Evolutionary conservation across 1,140 invertebrate species (phyloP), one percentile per base, ranked within the genome.

Genomic region (Zaprionus nigranus): DNA sequence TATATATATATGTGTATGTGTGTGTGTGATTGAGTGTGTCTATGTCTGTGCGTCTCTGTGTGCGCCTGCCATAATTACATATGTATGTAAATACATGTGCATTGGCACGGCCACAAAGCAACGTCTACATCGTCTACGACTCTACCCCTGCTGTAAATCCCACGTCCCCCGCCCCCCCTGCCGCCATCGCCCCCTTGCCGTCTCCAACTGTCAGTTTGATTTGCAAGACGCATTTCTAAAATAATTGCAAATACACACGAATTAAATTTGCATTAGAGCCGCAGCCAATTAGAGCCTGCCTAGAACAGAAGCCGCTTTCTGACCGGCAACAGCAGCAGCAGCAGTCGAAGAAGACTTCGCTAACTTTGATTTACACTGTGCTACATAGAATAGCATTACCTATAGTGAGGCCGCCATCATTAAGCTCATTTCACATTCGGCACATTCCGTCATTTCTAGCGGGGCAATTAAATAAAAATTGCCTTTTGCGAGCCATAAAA

Each of bases 201-300:
- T 17, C 40, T 57, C 38, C 54, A 46, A 46, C 75, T 65, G 75
- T 72, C 77, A 77, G 75, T 85, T 90, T 90, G 85, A 88, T 85
- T 88, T 90, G 81, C 85, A 75, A 73, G 73, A 82, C 75, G 84
- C 75, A 90, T 80, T 81, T 87, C 69, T 69, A 88, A 88, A 90
- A 88, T 88, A 88, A 90, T 88, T 88, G 82, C 78, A 78, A 88
- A 77, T 81, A 90, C 78, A 90, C 75, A 90, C 75, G 85, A 82
- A 88, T 90, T 88, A 90, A 88, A 90, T 82, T 88, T 88, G 85
- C 85, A 88, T 88, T 90, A 88, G 85, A 66, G 78, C 75, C 85
- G 74, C 81, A 85, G 59, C 85, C 86, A 81, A 90, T 88, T 90
- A 87, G 81, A 81, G 54, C 49, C 54, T 66, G 40, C 40, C 40